Evolutionary conservation across 2,113 vertebrate genomes (phyloP), one percentile per base, ranked within the genome.

Genomic region (Phaetusa simplex): DNA sequence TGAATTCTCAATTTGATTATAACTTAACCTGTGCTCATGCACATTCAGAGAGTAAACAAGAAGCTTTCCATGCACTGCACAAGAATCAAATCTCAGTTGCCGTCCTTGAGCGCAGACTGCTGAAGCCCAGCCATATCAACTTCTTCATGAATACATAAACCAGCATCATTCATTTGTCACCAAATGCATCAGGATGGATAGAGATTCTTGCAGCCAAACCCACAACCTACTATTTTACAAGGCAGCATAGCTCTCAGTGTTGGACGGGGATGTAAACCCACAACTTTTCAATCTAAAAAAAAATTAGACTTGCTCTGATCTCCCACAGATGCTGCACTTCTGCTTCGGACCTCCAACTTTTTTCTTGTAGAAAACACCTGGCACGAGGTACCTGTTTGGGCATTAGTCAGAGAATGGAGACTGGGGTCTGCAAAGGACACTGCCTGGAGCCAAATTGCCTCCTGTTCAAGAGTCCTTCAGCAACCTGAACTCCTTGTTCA

Each of bases 1-100:
- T 62, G 58, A 96, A 82, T 93, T 96, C 74, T 80, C 55, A 76
- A 32, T 79, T 72, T 84, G 65, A 65, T 87, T 95, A 53, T 72
- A 95, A 70, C 61, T 90, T 86, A 86, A 58, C 53, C 34, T 58
- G 47, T 74, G 83, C 24, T 38, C 32, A 40, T 40, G n/a, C 36
- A 87, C 53, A 70, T 36, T 52, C 69, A 69, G n/a, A 73, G 30
- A 32, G 7, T n/a, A 78, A 84, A 53, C 26, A 87, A 91, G 80
- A 49, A 92, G 74, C 29, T 85, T 93, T 64, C 40, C 80, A 38
- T 12, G 69, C 72, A 22, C 72, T 76, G 32, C 61, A 77, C 77
- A 76, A 72, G 40, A 65, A 71, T 53, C n/a, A 65, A 71, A 69
- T 73, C 40, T 85, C 53, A 93, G 12, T 0, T 53, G 56, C 34